Evolutionary conservation across 2,888 invertebrate species (phyloP), one percentile per base, ranked within the genome.

Genomic region (Cheilosia scutellata): DNA sequence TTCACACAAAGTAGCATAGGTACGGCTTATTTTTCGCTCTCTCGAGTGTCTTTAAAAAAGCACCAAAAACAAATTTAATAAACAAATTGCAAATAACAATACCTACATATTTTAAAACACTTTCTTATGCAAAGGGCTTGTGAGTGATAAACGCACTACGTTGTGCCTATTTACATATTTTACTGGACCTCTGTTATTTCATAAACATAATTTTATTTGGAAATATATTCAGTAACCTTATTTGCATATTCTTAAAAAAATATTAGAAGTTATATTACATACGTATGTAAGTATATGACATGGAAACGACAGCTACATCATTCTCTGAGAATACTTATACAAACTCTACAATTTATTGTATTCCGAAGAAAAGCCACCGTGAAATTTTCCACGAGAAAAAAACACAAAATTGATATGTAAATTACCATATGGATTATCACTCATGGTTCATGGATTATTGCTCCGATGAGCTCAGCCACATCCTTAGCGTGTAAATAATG

Each of bases 391-490:
- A 60, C 9, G 53, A 60, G 31, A n/a, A 68, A 80, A 70, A 55
- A 44, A n/a, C 62, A 40, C 40, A 33, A 75, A 62, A 62, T 75
- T 82, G 63, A 20, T 29, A 62, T 33, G 42, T 40, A 82, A 77
- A 82, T 86, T 82, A 72, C 66, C 80, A 82, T 86, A 82, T 76
- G 82, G 71, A 86, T 86, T 86, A 86, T 86, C 86, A 72, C 66
- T 75, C 68, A 47, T 42, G 66, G 57, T 77, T 65, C 16, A 84
- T 20, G 20, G 20, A 20, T 72, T 76, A 80, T 80, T 76, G 76
- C 74, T 74, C 47, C 33, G 66, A 83, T 78, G 79, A 83, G 65
- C 71, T 65, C 63, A 62, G 49, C 49, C 74, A 58, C 74, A 79
- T 53, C 70, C 74, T 68, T 78, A 66, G 71, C 53, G 44, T 66